Evolutionary conservation across 2,797 vertebrate genomes (phyloP).

Genomic region (Cyclura pinguis): DNA sequence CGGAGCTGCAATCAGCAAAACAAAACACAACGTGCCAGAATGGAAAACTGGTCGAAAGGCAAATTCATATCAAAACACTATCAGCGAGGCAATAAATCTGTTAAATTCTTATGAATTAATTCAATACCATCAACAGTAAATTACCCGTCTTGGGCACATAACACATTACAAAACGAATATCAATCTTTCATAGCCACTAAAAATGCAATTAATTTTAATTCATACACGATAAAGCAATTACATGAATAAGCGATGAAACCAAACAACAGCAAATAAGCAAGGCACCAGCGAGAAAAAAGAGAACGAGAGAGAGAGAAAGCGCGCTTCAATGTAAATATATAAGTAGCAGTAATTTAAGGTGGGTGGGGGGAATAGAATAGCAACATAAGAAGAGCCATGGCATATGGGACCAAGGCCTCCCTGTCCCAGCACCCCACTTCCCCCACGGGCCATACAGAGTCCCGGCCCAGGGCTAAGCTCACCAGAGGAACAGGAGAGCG

Average conservation of each 20-base stretch:
- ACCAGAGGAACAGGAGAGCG: too few relatives aligned
- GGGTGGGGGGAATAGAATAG: not conserved
- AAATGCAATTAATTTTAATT: slow-evolving; percentile 30
- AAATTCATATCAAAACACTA: not conserved
- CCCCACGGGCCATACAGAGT: too few relatives aligned
- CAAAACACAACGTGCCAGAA: not conserved
- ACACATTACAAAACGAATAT: not conserved
- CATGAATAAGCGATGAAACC: not conserved
- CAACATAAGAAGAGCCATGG: too few relatives aligned
- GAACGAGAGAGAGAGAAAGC: too few relatives aligned
- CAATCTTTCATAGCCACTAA: slow-evolving; percentile 12
- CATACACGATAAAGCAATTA: slow-evolving; percentile 8
- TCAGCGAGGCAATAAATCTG: not conserved
- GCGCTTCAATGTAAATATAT: not conserved
- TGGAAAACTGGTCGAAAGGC: not conserved
- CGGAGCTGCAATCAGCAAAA: not conserved
- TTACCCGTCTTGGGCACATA: not conserved
- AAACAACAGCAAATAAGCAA: slow-evolving; percentile 8
- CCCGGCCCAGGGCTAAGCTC: too few relatives aligned
- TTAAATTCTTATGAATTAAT: slow-evolving; percentile 10
- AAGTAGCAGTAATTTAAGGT: not conserved
- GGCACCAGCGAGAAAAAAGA: not conserved
- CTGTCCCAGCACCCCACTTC: too few relatives aligned
- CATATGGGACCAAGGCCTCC: too few relatives aligned
- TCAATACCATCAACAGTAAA: slow-evolving; percentile 17